Base-by-base conservation (phyloP, 2,888 invertebrate species). In the Portevinia maculata region DNA sequence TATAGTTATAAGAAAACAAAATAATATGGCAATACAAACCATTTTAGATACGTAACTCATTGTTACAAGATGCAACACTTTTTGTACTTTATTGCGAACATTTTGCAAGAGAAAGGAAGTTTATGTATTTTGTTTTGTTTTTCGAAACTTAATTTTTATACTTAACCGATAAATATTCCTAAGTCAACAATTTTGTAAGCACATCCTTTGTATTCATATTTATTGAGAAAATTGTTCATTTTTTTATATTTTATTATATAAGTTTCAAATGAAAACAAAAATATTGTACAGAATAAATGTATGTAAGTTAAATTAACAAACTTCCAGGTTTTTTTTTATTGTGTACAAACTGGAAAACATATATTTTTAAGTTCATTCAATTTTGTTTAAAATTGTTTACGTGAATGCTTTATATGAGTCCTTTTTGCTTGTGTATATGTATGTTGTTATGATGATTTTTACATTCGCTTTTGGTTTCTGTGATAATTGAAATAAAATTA, bases 401-500 rank as follows among this genome's bases (percentile, higher is more conserved):
- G 59, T 79, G 78, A 81, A 76, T 81, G 13, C 53, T 70, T 81
- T 75, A 53, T 75, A 65, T 81, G 81, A 64, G 70, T 85, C 75
- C 79, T 79, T 67, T 79, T 79, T 79, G 78, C 74, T 62, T 44
- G 8, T 44, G 19, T 84, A 83, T 28, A 21, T 41, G 48, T 87
- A 44, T 65, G 67, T 81, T 74, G 67, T 76, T 79, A 44, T 59
- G 37, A 65, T 53, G 64, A 67, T 62, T 69, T 76, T 70, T 65
- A 81, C 34, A 71, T 81, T 87, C 85, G 86, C 87, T 79, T 85
- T 85, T 85, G 87, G 88, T 89, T 89, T 88, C 89, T 89, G 89
- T 89, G 89, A 89, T 89, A 88, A 78, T 79, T 76, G 64, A 74
- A 75, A 81, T 74, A 75, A 84, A 84, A 79, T 70, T 55, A 67